These are phyloP conservation scores for Cerceris rybyensis DNA, from an alignment of 2,888 invertebrate species.

Conservation along the genomic window DNA sequence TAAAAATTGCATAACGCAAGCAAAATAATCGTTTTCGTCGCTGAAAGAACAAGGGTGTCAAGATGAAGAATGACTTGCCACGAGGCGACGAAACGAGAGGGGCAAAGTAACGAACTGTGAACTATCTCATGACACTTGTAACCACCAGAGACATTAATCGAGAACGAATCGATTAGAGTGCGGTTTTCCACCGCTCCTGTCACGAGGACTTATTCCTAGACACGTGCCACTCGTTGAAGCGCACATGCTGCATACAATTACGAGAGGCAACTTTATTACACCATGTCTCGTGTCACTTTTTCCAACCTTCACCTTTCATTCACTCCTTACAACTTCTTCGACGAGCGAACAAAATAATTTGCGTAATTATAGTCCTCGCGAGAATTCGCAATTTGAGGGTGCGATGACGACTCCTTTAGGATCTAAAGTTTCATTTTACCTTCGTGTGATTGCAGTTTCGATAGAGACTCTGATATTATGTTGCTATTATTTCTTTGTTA, in stretches of 20 bases:
- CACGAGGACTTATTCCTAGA: constrained; percentile 4
- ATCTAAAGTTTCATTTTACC: neutral
- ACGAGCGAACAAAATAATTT: constrained; percentile 24
- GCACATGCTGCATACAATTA: neutral
- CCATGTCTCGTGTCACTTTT: neutral
- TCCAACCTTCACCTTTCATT: neutral
- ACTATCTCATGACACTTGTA: constrained; percentile 69
- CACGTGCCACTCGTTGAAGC: constrained; percentile 28
- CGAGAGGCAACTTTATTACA: neutral
- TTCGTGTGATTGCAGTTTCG: neutral
- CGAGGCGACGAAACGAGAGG: constrained; percentile 26
- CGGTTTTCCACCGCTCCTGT: constrained; percentile 24
- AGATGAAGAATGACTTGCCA: too few species aligned
- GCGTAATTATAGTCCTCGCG: constrained; percentile 20
- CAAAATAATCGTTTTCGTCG: neutral
- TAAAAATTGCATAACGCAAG: neutral
- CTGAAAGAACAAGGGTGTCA: neutral
- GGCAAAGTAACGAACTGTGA: constrained; percentile 65
- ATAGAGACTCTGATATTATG: too few species aligned
- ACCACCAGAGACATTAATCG: constrained; percentile 53
- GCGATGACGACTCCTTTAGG: neutral
- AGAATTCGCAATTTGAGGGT: neutral
- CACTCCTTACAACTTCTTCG: constrained; percentile 13
- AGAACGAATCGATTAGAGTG: constrained; percentile 30
- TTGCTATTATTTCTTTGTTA: too few species aligned